These are phyloP conservation scores for Galeopsomyia nigrocyanea DNA, from an alignment of 2,888 invertebrate genomes.

Conservation along the genomic window DNA sequence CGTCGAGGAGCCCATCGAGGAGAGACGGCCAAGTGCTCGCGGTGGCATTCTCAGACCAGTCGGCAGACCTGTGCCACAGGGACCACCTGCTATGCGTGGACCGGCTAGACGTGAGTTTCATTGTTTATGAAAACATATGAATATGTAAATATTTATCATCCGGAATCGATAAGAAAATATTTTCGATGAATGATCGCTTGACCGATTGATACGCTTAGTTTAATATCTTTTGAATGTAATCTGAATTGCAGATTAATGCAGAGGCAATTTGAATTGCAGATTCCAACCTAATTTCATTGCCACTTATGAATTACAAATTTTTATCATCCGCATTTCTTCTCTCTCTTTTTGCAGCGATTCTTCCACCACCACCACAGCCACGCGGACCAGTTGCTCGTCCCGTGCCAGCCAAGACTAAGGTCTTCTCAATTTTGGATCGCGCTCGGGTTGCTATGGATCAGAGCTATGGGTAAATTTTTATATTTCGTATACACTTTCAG, in stretches of 20 bases:
- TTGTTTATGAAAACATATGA: not conserved
- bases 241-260: no score
- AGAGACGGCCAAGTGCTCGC: slow-evolving; percentile 57
- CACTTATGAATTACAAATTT: no score
- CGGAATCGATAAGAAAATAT: no score
- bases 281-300: no score
- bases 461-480: slow-evolving; percentile 74
- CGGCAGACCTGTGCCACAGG: slow-evolving; percentile 57
- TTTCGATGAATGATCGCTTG: not conserved
- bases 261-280: no score
- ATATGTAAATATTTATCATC: slow-evolving; percentile 23
- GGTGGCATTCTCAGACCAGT: slow-evolving; percentile 65
- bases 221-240: not conserved
- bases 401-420: slow-evolving; percentile 82
- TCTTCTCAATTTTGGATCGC: slow-evolving; percentile 86
- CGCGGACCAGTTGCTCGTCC: slow-evolving; percentile 67
- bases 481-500: not conserved
- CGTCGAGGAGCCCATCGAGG: slow-evolving; percentile 66
- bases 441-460: slow-evolving; percentile 88
- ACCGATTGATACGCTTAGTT: not conserved
- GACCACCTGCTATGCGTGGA: slow-evolving; percentile 50
- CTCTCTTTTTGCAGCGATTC: slow-evolving; percentile 44
- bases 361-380: slow-evolving; percentile 68
- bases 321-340: not conserved
- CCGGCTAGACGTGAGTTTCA: slow-evolving; percentile 49